Percentiles rank a stretch among this genome's conserved stretches.
phyloP scores from a whole-genome alignment of 2,888 invertebrate genomes.

The Chalcosyrphus nemorum region DNA sequence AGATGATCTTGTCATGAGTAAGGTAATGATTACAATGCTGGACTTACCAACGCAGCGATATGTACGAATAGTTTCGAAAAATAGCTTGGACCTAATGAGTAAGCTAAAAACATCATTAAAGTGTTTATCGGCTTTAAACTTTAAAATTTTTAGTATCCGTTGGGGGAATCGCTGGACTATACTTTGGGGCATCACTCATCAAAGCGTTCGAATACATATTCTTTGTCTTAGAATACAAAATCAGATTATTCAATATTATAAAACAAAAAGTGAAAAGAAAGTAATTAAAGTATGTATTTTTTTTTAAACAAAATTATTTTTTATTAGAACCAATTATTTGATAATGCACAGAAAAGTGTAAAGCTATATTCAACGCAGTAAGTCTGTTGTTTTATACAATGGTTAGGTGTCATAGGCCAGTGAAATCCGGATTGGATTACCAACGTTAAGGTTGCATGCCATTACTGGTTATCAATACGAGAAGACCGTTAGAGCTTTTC shows the following conservation, averaged over 20 bases:
- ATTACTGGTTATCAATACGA: no score
- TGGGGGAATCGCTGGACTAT: conserved; percentile 80
- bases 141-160: conserved; percentile 78
- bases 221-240: conserved; percentile 14
- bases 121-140: neutral
- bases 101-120: no score
- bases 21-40: conserved; percentile 77
- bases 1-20: conserved; percentile 74
- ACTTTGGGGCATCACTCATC: conserved; percentile 79
- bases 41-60: conserved; percentile 83
- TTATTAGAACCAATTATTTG: no score
- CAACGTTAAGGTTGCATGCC: no score
- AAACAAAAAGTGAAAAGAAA: conserved; percentile 30
- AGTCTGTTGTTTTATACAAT: no score
- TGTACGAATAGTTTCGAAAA: conserved; percentile 86
- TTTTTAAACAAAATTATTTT: no score
- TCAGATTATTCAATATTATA: conserved; percentile 1
- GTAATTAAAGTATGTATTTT: conserved; percentile 14
- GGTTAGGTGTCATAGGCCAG: no score
- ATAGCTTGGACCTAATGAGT: conserved; percentile 87
- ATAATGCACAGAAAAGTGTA: no score
- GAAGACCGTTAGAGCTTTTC: no score
- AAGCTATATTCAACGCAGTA: no score
- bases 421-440: no score
- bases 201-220: conserved; percentile 75